These are phyloP conservation scores for Melopsittacus undulatus DNA, from an alignment of 2,797 vertebrate species.

Conservation along the genomic window DNA sequence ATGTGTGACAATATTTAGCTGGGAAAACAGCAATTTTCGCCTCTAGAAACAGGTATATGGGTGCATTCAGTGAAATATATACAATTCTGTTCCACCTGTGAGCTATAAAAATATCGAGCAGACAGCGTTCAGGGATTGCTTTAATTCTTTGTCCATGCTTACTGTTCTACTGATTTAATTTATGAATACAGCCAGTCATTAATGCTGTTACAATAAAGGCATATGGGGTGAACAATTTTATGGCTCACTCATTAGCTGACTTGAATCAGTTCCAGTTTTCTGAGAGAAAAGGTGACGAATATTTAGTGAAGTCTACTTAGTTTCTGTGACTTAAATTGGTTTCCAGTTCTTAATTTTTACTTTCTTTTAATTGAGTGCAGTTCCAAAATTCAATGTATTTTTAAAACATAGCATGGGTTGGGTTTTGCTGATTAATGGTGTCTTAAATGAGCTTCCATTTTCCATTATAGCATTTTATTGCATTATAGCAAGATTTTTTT, in stretches of 20 bases:
- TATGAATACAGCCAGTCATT: constrained; percentile 38
- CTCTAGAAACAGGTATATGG: background rate
- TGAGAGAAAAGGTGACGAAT: constrained; percentile 25
- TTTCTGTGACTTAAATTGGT: background rate
- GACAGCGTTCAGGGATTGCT: background rate
- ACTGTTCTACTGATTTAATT: constrained; percentile 54
- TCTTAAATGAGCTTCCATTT: background rate
- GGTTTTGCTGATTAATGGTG: background rate
- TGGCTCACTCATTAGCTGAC: constrained; percentile 50
- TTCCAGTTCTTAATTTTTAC: background rate
- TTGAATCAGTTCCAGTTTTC: constrained; percentile 43
- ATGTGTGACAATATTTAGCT: background rate
- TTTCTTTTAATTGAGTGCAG: background rate
- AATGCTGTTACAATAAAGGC: constrained; percentile 42
- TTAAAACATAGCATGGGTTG: background rate
- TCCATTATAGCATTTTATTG: background rate
- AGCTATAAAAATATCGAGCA: background rate
- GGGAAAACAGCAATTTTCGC: background rate
- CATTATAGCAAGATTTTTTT: background rate
- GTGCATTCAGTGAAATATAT: background rate
- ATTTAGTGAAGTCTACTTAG: constrained; percentile 4
- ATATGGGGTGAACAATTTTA: constrained; percentile 25
- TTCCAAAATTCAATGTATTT: constrained; percentile 6
- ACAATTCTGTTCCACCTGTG: background rate
- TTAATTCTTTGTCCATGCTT: constrained; percentile 33